phyloP scores from a whole-genome alignment of 2,113 vertebrate species.

The Saimiri boliviensis region DNA sequence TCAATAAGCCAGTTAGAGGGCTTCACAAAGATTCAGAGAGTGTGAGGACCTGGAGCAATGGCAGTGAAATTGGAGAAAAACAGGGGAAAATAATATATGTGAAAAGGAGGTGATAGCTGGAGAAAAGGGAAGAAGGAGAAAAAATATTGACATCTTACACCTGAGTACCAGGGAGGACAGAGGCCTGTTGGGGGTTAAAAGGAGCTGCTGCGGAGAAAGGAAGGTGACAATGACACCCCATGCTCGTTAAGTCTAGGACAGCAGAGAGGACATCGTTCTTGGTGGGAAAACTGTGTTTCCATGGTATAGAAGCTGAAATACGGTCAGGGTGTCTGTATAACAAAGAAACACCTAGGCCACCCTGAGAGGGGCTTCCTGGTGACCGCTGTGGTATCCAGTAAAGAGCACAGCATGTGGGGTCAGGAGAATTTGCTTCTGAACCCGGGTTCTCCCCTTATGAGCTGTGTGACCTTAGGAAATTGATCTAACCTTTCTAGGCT shows the following conservation, averaged over 20 bases:
- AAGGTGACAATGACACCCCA: neutral
- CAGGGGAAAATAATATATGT: neutral
- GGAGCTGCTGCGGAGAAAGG: neutral
- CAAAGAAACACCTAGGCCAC: neutral
- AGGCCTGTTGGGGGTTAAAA: neutral
- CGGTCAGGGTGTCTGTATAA: neutral
- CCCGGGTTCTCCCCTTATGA: neutral
- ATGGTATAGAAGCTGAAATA: neutral
- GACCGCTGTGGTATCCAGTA: accelerated
- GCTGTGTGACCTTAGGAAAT: neutral
- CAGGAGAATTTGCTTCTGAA: neutral
- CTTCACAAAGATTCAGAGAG: neutral
- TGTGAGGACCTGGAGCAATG: neutral
- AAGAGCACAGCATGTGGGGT: neutral
- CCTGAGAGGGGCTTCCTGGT: neutral
- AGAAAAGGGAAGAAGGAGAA: neutral
- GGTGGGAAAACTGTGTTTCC: neutral
- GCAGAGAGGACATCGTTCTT: neutral
- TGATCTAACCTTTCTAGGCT: neutral
- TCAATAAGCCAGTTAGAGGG: neutral
- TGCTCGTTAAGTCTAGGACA: neutral
- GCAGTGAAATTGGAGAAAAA: neutral
- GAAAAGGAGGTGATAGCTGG: neutral
- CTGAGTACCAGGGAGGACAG: neutral
- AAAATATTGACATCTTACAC: neutral